Evolutionary conservation across 2,888 invertebrate genomes (phyloP), one percentile per base, ranked within the genome.

Genomic region (Coenonympha glycerion): DNA sequence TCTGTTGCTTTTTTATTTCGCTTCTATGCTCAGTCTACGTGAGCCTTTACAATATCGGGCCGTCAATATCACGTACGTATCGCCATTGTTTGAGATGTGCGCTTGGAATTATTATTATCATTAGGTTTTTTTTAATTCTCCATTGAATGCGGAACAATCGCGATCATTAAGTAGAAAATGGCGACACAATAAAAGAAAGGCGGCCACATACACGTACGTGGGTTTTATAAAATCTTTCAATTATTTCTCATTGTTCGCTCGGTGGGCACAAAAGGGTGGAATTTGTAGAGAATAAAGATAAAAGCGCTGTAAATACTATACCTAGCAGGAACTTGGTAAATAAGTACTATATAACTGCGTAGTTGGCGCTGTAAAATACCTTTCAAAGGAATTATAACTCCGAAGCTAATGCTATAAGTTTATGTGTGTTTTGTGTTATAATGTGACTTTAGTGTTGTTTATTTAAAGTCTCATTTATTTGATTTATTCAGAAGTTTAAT

Each of bases 171-270:
- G 49, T 47, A 51, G 51, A 40, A 54, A 54, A 54, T 51, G 47
- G 51, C 31, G 55, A 50, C 53, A 55, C 50, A 55, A 55, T 55
- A 55, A 53, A 53, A 55, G 55, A 55, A 55, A 47, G 24, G 41
- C 28, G 31, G 24, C 34, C 45, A 33, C 53, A 51, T 46, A 50
- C 31, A 47, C 49, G 49, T 49, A 26, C 34, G 48, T 40, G 48
- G 53, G 55, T 49, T 53, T 55, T 49, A 55, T 53, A 41, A 37
- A 53, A 49, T 53, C 50, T 53, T 53, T 53, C 55, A 55, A 55
- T 55, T 55, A 53, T 49, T 53, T 47, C 40, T 47, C 53, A 49
- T 53, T 50, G 42, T 47, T 22, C 34, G n/a, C 24, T 22, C 13
- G 6, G 22, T 21, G 34, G 15, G 24, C 13, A 45, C 45, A 45